These are phyloP conservation scores for Mythimna albipuncta DNA, from an alignment of 2,888 invertebrate species.

Conservation along the genomic window DNA sequence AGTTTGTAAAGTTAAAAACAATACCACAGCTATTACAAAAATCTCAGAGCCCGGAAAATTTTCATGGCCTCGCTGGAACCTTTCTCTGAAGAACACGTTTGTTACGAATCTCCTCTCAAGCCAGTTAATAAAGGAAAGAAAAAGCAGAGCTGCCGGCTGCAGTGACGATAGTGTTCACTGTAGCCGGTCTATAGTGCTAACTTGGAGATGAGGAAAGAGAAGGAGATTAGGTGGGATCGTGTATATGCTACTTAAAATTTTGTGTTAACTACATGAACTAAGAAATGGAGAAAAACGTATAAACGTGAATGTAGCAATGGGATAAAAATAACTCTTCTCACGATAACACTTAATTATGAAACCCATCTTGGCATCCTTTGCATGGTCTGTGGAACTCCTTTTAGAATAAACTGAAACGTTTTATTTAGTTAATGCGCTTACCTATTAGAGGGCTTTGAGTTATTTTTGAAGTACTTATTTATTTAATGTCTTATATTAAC, in stretches of 20 bases:
- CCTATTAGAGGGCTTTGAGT: too few species aligned
- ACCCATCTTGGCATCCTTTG: too few species aligned
- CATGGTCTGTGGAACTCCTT: too few species aligned
- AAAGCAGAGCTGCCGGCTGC: neutral
- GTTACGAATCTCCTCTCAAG: too few species aligned
- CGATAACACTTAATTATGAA: too few species aligned
- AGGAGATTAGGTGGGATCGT: neutral
- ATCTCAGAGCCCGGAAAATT: neutral
- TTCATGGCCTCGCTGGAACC: neutral
- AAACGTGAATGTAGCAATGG: too few species aligned
- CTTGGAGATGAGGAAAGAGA: neutral
- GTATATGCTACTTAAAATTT: constrained; percentile 31
- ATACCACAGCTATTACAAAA: neutral
- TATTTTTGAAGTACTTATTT: too few species aligned
- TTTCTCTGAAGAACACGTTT: neutral
- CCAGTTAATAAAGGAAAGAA: too few species aligned
- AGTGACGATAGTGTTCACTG: neutral
- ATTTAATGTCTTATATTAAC: too few species aligned
- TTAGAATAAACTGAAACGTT: too few species aligned
- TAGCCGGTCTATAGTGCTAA: neutral
- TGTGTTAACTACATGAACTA: constrained; percentile 32
- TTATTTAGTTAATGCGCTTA: too few species aligned
- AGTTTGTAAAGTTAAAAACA: neutral
- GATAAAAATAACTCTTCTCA: too few species aligned
- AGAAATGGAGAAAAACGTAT: constrained; percentile 14